Base-by-base conservation (phyloP, 2,113 vertebrate genomes). In the Dipodomys merriami region DNA sequence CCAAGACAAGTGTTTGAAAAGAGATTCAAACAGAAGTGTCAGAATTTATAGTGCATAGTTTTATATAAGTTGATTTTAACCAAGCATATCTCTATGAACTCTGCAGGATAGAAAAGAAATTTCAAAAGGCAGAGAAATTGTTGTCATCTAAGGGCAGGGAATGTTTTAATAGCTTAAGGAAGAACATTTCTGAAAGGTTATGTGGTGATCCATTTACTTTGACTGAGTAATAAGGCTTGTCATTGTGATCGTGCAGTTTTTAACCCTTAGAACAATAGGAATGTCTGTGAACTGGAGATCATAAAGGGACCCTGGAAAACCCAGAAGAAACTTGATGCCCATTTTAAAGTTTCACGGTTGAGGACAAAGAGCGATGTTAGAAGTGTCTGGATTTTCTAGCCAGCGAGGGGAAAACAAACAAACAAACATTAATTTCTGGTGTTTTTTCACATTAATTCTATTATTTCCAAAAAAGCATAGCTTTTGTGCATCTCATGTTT, bases 51-150 rank as follows among this genome's bases (percentile, higher is more conserved):
- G 98, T 98, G 98, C 98, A 98, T 98, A 98, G 98, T 98, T 99
- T 99, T 99, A 99, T 99, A 99, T 99, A 99, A 99, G 99, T 99
- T 99, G 98, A 99, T 99, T 99, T 99, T 99, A 99, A 99, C 98
- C 98, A 98, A 99, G 98, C 98, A 98, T 99, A 98, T 99, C 99
- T 98, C 98, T 99, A 98, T 99, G 99, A 99, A 99, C 99, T 99
- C 98, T 97, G 98, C 98, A 98, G 99, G 99, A 98, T 98, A 98
- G 98, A 99, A 99, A 99, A 98, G 98, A 98, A 99, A 99, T 99
- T 98, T 98, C 98, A 98, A 98, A 98, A 98, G 98, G 98, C 98
- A 98, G 97, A 98, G 98, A 98, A 99, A 99, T 99, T 99, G 98
- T 99, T 99, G 98, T 98, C 98, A 98, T 98, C 98, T 98, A 98